These are phyloP conservation scores for Holacanthella duospinosa DNA, from an alignment of 2,888 invertebrate species.

Conservation along the genomic window DNA sequence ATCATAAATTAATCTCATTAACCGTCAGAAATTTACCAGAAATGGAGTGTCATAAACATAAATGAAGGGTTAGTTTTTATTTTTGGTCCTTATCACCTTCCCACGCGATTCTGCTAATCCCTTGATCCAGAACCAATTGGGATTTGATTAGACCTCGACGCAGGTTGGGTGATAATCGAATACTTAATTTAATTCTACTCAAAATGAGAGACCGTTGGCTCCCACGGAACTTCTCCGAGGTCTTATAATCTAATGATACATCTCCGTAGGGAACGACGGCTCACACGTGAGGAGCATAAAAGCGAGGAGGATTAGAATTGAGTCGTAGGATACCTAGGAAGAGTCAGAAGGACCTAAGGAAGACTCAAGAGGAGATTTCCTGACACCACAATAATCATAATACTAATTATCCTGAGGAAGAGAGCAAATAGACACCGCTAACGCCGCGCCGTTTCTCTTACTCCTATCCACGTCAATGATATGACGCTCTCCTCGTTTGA, in stretches of 20 bases:
- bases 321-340: neutral
- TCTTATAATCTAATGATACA: neutral
- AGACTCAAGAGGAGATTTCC: constrained; percentile 1
- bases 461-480: too few species aligned
- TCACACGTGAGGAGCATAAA: constrained; percentile 2
- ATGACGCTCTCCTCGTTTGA: too few species aligned
- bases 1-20: too few species aligned
- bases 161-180: neutral
- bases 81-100: neutral
- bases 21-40: too few species aligned
- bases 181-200: neutral
- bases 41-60: neutral
- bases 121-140: neutral
- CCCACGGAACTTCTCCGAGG: neutral
- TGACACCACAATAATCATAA: constrained; percentile 2
- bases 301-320: neutral
- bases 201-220: neutral
- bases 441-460: too few species aligned
- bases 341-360: neutral
- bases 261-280: neutral
- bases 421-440: neutral
- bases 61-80: neutral
- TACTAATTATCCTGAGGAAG: neutral
- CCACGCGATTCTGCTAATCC: constrained; percentile 1
- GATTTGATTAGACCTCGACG: neutral